Base-by-base conservation (phyloP, 2,888 invertebrate species). In the Cryptus viduatorius region DNA sequence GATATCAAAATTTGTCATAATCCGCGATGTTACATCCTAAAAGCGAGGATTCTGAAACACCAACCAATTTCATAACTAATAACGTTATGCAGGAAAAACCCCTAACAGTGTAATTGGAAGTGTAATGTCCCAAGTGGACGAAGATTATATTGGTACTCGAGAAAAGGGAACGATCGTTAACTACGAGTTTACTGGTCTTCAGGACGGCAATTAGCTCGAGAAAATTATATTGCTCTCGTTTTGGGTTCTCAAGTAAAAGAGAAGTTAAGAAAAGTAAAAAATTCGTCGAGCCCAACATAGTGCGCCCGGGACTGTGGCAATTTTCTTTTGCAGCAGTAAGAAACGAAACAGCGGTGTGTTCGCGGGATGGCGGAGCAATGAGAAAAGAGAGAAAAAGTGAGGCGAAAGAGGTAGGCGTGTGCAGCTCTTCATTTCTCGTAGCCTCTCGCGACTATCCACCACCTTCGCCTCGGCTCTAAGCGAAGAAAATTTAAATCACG, bases 401-500 rank as follows among this genome's bases (percentile, higher is more conserved):
- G 67, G 53, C 59, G 53, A 68, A 73, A 80, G 31, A 73, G 67
- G 80, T 77, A 80, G 83, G 80, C 83, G 83, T 80, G 77, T 53
- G 71, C 59, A 50, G 59, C 53, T 29, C 56, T 72, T 68, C 48
- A 50, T 64, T 16, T 50, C 71, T 12, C 42, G 37, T 53, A 53
- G 56, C 73, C 16, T 4, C 73, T 61, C 61, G 37, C 37, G 61
- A 48, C 31, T 37, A 14, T 64, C 64, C 64, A 48, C 79, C 61
- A 48, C 79, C 61, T 19, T n/a, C 16, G 16, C 12, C 65, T 8
- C 42, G 56, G 29, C 50, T 64, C 68, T 31, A 7, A 48, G 53
- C 67, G 29, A 16, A 80, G 80, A 73, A 80, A 84, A 80, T 84
- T 76, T 61, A 84, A 84, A 84, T 84, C 80, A 77, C 77, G 77